Evolutionary conservation across 2,797 vertebrate genomes (phyloP), one percentile per base, ranked within the genome.

Genomic region (Acanthis flammea): DNA sequence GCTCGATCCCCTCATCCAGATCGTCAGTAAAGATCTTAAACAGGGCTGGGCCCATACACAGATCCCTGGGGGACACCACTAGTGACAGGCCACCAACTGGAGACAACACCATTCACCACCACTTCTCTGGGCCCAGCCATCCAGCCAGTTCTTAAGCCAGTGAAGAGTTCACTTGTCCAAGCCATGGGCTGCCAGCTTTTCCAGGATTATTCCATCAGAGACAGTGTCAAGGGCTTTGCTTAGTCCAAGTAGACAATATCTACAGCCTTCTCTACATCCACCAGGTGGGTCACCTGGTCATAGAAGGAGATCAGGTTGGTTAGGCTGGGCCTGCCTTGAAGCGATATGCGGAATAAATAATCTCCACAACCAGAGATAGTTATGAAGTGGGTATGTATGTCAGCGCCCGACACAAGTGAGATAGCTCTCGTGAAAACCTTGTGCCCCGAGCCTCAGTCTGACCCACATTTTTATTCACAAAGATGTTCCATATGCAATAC

Each of bases 101-200:
- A 60, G 0, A 2, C 23, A 50, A 1, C 22, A 44, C 10, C 14
- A 3, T 27, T 44, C 15, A 58, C 10, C 61, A 27, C 5, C 28
- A 45, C 19, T 75, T 65, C 37, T 37, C 53, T 67, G 45, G n/a
- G 39, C 28, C 9, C 0, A 0, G 8, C n/a, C n/a, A 28, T 24
- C 3, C 13, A 17, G 18, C 15, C 53, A 37, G 28, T 24, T 51
- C n/a, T 28, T 51, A 67, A 67, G 19, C 8, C 6, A 39, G 37
- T 1, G 3, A 51, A n/a, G 8, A 3, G 13, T 24, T 19, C 12
- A 7, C 7, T 10, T 28, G 3, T 39, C 45, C n/a, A 60, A 67
- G 13, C 28, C 0, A 0, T 12, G 14, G 7, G 9, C 47, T 45
- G 39, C 9, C 39, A 12, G 5, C 3, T 60, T 53, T 33, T 53